These are phyloP conservation scores for Mesembrinibis cayennensis DNA, from an alignment of 2,113 vertebrate species.

Conservation along the genomic window DNA sequence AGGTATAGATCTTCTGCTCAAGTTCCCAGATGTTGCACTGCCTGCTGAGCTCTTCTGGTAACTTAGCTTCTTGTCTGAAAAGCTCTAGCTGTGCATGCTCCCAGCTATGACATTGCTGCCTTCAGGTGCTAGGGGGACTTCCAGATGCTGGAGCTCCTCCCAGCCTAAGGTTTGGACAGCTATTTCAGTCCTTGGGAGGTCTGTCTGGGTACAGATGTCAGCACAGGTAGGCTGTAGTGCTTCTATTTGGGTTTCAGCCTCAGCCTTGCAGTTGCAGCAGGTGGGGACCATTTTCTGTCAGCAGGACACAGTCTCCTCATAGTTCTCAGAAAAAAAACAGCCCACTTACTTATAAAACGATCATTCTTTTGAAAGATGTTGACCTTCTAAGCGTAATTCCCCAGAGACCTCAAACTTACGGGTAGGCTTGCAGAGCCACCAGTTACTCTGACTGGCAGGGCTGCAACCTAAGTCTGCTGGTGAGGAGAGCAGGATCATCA, in stretches of 20 bases:
- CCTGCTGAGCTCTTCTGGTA: background rate
- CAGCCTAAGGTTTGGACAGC: background rate
- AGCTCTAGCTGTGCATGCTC: background rate
- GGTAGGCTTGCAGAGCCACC: background rate
- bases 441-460: background rate
- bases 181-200: background rate
- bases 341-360: background rate
- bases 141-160: background rate
- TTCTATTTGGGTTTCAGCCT: background rate
- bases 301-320: background rate
- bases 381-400: background rate
- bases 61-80: background rate
- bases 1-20: no score
- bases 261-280: background rate
- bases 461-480: background rate
- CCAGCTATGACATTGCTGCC: background rate
- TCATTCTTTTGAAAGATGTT: background rate
- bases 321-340: background rate
- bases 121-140: background rate
- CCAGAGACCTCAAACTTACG: background rate
- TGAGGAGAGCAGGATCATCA: background rate
- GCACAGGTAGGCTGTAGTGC: background rate
- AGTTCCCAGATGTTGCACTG: accelerated
- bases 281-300: background rate
- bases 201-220: background rate